Evolutionary conservation across 1,140 invertebrate genomes (phyloP).

Genomic region (Trigoniulus corallinus): DNA sequence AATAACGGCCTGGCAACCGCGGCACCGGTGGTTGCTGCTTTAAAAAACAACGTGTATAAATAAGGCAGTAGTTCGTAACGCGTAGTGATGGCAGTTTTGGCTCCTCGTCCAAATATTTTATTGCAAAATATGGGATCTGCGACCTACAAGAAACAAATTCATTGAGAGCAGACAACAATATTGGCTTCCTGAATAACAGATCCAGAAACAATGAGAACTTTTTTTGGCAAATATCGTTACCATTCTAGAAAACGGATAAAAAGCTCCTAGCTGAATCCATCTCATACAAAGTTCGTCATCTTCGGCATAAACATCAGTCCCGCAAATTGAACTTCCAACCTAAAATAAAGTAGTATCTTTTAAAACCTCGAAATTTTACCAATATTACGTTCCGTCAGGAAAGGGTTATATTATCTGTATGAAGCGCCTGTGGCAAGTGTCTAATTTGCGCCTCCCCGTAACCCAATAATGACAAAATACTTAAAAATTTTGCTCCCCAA

Average conservation of each 20-base stretch:
- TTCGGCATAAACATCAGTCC: conserved; percentile 28
- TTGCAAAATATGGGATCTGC: not conserved
- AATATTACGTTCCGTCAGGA: too few species aligned
- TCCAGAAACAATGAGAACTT: not conserved
- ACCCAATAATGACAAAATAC: too few species aligned
- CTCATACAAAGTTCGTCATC: conserved; percentile 30
- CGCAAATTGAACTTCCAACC: conserved; percentile 37
- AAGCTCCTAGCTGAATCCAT: conserved; percentile 35
- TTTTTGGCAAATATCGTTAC: not conserved
- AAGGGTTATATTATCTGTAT: conserved; percentile 73
- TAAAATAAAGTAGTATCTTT: conserved; percentile 12
- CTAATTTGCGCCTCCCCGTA: too few species aligned
- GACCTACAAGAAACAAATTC: too few species aligned
- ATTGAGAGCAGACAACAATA: too few species aligned
- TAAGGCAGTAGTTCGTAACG: conserved; percentile 33
- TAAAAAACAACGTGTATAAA: conserved; percentile 32
- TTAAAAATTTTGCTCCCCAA: too few species aligned
- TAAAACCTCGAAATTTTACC: too few species aligned
- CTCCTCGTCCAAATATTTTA: conserved; percentile 2
- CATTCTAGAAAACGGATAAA: conserved; percentile 25
- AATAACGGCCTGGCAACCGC: conserved; percentile 18
- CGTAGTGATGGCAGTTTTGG: conserved; percentile 19
- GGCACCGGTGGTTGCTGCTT: conserved; percentile 14
- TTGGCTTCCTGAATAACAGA: too few species aligned
- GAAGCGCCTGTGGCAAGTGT: too few species aligned